Evolutionary conservation across 2,113 vertebrate species (phyloP), one percentile per base, ranked within the genome.

Genomic region (Ciconia stormi): DNA sequence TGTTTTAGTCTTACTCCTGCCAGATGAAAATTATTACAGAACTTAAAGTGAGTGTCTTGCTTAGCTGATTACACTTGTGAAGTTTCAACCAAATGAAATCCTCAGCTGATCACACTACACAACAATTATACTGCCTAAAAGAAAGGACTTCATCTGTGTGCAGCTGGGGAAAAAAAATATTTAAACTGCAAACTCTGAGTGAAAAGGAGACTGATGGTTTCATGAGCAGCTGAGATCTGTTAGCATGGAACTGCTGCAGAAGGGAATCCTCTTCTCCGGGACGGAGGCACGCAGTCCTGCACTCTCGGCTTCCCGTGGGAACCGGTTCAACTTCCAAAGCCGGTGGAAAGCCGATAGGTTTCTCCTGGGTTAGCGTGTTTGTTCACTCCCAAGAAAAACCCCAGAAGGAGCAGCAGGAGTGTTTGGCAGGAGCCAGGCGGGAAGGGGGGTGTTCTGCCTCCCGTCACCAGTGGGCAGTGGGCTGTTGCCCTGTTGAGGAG

Each of bases 401-500:
- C 40, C 66, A 25, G 13, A 61, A 40, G 62, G 26, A 76, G 52
- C 50, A 63, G 42, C 27, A 38, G 86, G n/a, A 70, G 55, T 3
- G 22, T n/a, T 67, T 82, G 30, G 59, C 53, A 26, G 29, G 42
- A 82, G 36, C 18, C 42, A 34, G 72, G 42, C 59, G 70, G 59
- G 53, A 30, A 42, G 12, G 3, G 9, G 44, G 22, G 3, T 79
- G 66, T 58, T 80, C 27, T 42, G 71, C 34, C 44, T 70, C 34
- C 52, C 16, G 1, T 21, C 40, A 6, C 38, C 29, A 11, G 40
- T 27, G 47, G 29, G 18, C 59, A 40, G 2, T 4, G 26, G 50
- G 22, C 40, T 0, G 0, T 25, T 72, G 17, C 49, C 53, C 30
- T 23, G 0, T 6, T 46, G 40, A 55, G 26, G 13, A 62, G 32